Evolutionary conservation across 2,113 vertebrate genomes (phyloP).

Genomic region (Nettapus auritus): DNA sequence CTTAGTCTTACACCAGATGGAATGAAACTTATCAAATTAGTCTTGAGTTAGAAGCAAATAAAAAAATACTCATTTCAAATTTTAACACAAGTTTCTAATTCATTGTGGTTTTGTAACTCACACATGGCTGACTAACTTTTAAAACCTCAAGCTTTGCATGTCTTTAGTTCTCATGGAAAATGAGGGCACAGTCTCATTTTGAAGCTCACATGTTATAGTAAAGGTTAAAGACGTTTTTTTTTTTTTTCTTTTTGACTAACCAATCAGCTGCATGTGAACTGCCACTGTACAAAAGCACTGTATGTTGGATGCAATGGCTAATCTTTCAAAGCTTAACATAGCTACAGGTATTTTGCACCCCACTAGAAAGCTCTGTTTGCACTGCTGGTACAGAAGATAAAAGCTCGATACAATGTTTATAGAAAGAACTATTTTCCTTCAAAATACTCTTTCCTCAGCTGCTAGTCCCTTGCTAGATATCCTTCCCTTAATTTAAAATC

Average conservation of each 20-base stretch:
- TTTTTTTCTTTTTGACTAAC: not conserved
- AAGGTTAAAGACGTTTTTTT: not conserved
- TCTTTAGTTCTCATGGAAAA: constrained; percentile 37
- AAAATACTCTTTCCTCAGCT: not conserved
- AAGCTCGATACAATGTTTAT: not conserved
- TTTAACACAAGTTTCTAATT: not conserved
- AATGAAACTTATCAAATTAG: not conserved
- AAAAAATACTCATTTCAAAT: constrained; percentile 29
- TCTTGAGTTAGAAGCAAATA: not conserved
- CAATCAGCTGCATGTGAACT: not conserved
- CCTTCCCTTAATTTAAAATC: not conserved
- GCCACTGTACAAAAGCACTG: not conserved
- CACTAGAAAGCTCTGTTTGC: not conserved
- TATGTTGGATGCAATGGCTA: not conserved
- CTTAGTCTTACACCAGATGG: not conserved
- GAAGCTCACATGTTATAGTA: not conserved
- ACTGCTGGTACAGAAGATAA: not conserved
- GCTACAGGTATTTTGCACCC: not conserved
- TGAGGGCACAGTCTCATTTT: constrained; percentile 21
- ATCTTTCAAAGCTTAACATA: not conserved
- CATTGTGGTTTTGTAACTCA: not conserved
- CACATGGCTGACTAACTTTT: not conserved
- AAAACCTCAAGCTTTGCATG: constrained; percentile 36
- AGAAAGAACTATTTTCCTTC: not conserved
- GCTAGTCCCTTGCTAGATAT: not conserved